phyloP scores from a whole-genome alignment of 2,888 invertebrate genomes.

The Leptopterna dolabrata region DNA sequence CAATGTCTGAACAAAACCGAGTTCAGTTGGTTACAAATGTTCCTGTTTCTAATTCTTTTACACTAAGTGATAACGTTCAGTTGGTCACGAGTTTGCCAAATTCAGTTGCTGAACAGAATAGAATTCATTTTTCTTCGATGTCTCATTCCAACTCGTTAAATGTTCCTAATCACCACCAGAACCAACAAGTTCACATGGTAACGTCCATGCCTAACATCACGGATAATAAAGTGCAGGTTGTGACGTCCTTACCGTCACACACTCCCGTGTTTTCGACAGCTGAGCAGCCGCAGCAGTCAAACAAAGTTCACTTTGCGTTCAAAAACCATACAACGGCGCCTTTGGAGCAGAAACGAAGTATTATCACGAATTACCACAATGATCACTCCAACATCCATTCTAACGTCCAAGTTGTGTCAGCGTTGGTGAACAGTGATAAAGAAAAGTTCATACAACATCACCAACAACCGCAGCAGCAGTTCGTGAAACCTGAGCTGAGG shows the following conservation, averaged over 20 bases:
- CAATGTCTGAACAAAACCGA: conserved; percentile 44
- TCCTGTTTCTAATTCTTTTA: conserved; percentile 41
- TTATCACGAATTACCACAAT: conserved; percentile 34
- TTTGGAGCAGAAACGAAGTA: conserved; percentile 37
- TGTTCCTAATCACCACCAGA: conserved; percentile 42
- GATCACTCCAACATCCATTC: conserved; percentile 26
- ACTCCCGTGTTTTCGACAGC: conserved; percentile 17
- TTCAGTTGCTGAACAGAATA: conserved; percentile 43
- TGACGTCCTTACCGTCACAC: conserved; percentile 45
- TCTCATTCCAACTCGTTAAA: conserved; percentile 45
- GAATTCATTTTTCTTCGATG: conserved; percentile 48
- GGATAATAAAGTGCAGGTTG: conserved; percentile 51
- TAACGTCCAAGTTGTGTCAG: conserved; percentile 58
- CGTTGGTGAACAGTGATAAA: conserved; percentile 50
- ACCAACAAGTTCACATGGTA: conserved; percentile 60
- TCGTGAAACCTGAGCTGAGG: conserved; percentile 21
- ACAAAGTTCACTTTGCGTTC: conserved; percentile 49
- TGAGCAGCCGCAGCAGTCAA: conserved; percentile 47
- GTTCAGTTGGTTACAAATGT: conserved; percentile 44
- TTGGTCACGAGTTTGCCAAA: conserved; percentile 35
- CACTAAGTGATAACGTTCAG: conserved; percentile 38
- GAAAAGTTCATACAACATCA: conserved; percentile 32
- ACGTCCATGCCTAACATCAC: conserved; percentile 58
- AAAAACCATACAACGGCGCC: conserved; percentile 31
- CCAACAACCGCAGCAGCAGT: conserved; percentile 29